phyloP scores from a whole-genome alignment of 2,888 invertebrate species.

The Diadegma fenestrale region DNA sequence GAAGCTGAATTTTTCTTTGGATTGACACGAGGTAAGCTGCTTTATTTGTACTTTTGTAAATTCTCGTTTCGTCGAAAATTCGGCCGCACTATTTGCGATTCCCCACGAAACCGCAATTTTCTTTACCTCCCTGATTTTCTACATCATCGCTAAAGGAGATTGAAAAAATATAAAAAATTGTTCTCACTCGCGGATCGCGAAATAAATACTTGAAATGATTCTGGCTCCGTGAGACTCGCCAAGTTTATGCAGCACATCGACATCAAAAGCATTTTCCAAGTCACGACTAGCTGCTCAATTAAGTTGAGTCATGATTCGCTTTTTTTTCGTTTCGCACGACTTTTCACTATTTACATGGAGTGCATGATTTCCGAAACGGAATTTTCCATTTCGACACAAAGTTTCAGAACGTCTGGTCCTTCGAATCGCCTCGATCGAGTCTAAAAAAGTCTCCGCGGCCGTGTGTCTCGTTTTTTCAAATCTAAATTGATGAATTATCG shows the following conservation, averaged over 20 bases:
- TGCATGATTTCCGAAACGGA: slow-evolving; percentile 2
- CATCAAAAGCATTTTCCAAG: slow-evolving; percentile 48
- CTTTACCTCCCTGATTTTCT: not conserved
- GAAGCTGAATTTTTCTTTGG: slow-evolving; percentile 38
- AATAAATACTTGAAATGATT: not conserved
- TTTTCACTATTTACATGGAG: slow-evolving; percentile 56
- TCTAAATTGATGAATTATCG: not conserved
- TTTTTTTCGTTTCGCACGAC: slow-evolving; percentile 24
- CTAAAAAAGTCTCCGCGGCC: not conserved
- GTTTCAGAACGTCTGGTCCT: not conserved
- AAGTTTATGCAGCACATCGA: slow-evolving; percentile 36
- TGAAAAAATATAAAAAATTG: slow-evolving; percentile 3
- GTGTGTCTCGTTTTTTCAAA: not conserved
- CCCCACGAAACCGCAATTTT: not conserved
- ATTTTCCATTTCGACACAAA: slow-evolving; percentile 15
- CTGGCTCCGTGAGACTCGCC: slow-evolving; percentile 26
- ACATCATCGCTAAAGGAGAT: slow-evolving; percentile 4
- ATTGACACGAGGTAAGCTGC: slow-evolving; percentile 53
- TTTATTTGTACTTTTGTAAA: slow-evolving; percentile 58
- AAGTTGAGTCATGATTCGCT: slow-evolving; percentile 15
- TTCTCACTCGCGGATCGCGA: not conserved
- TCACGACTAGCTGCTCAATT: slow-evolving; percentile 26
- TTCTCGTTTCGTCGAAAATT: slow-evolving; percentile 50
- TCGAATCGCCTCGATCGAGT: not conserved
- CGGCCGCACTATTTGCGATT: slow-evolving; percentile 6